phyloP scores from a whole-genome alignment of 2,113 vertebrate genomes.

The Neolamprologus falcicula region DNA sequence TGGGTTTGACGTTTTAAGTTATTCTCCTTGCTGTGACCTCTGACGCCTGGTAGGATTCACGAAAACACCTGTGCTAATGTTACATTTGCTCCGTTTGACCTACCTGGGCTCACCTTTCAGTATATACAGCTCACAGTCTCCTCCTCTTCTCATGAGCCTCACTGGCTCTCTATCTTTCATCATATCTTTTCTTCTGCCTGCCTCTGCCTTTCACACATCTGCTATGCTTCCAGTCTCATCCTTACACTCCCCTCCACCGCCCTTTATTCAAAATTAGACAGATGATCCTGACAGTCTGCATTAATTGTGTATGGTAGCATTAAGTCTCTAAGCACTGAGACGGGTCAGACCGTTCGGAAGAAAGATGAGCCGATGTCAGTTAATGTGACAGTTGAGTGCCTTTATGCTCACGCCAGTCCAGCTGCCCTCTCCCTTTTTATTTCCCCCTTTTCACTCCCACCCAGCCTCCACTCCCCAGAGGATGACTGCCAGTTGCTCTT shows the following conservation, averaged over 20 bases:
- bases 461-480: constrained; percentile 20
- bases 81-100: neutral
- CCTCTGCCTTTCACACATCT: neutral
- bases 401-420: constrained; percentile 18
- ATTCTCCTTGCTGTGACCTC: neutral
- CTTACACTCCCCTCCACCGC: neutral
- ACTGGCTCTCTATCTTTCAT: neutral
- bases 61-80: neutral
- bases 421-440: constrained; percentile 19
- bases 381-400: constrained; percentile 35
- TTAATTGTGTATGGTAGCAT: constrained; percentile 50
- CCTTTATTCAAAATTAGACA: neutral
- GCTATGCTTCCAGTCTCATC: neutral
- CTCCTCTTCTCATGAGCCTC: neutral
- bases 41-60: neutral
- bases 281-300: constrained; percentile 16
- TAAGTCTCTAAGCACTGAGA: constrained; percentile 14
- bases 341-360: constrained; percentile 20
- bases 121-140: neutral
- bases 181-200: neutral
- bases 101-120: neutral
- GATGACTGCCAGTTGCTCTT: constrained; percentile 43
- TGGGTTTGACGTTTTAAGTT: neutral
- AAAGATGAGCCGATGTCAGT: constrained; percentile 26
- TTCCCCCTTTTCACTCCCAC: neutral